Base-by-base conservation (phyloP, 2,797 vertebrate genomes). In the Leptatherina wallacei region DNA sequence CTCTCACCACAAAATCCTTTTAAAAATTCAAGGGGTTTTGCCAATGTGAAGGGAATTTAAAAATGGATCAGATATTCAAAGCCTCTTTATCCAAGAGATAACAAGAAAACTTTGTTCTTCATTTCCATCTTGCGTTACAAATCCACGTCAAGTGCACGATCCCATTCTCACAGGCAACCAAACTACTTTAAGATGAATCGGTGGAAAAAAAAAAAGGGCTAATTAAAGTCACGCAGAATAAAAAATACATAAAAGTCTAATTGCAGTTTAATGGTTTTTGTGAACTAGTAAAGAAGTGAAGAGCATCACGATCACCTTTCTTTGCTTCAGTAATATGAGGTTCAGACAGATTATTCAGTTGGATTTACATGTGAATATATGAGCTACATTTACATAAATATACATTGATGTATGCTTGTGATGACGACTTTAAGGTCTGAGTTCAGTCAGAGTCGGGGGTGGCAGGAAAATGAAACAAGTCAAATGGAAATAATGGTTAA, bases 1-100 rank as follows among this genome's bases (percentile, higher is more conserved):
- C 57, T 66, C 57, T 40, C 49, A 57, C 42, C 29, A 77, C 42
- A 69, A 76, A 83, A 67, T 56, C 64, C 42, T 64, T 75, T 82
- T 65, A 66, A 81, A 49, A 75, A 88, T 84, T 61, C 68, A 81
- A 75, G n/a, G 75, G 63, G 14, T 75, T 82, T 76, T 61, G 67
- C 20, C 54, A 74, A 73, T 67, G 33, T 52, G 57, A 67, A 27
- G 49, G 2, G 5, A 36, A 82, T 71, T 40, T 70, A 49, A 69
- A 40, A 54, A 27, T 1, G 20, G 60, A 61, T 69, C 16, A 20
- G 24, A 56, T 42, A 61, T 79, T 70, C 33, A 65, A 69, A 71
- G 61, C 11, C 42, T 67, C 40, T 73, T 82, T 54, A 60, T 55
- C 51, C 61, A n/a, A 51, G 49, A 51, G 22, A 65, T 0, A 36